These are phyloP conservation scores for Polydrusus pterygomalis DNA, from an alignment of 2,888 invertebrate genomes.

Conservation along the genomic window DNA sequence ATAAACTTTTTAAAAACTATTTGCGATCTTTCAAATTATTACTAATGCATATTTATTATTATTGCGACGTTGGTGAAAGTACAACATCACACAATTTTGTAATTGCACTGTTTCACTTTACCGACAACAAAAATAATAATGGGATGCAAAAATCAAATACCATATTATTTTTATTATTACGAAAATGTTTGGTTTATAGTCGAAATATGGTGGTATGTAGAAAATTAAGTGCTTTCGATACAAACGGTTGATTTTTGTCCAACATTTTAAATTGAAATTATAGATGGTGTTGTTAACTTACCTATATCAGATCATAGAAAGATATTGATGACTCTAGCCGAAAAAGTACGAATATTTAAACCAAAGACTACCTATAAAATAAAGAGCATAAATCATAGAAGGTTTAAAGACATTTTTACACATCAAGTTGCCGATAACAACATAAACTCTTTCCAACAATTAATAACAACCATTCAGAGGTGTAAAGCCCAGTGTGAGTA, in stretches of 20 bases:
- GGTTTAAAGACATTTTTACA: no score
- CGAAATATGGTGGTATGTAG: background rate
- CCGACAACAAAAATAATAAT: conserved; percentile 35
- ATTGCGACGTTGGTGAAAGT: conserved; percentile 35
- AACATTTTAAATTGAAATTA: background rate
- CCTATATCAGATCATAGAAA: no score
- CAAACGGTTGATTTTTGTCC: background rate
- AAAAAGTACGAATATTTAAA: no score
- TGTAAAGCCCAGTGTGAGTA: no score
- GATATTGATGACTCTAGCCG: no score
- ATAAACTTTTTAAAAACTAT: no score
- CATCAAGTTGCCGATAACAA: no score
- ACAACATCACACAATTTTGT: conserved; percentile 25
- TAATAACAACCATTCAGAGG: no score
- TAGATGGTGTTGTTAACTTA: no score
- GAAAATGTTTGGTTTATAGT: conserved; percentile 9
- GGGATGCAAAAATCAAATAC: conserved; percentile 29
- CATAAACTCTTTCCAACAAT: no score
- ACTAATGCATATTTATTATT: conserved; percentile 10
- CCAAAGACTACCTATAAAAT: no score
- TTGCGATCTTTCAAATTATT: conserved; percentile 5
- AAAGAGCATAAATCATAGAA: no score
- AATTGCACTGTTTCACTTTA: conserved; percentile 38
- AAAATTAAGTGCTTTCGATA: conserved; percentile 4
- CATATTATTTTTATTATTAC: conserved; percentile 25